phyloP scores from a whole-genome alignment of 2,797 vertebrate genomes.

The Hippopotamyrus pictus region DNA sequence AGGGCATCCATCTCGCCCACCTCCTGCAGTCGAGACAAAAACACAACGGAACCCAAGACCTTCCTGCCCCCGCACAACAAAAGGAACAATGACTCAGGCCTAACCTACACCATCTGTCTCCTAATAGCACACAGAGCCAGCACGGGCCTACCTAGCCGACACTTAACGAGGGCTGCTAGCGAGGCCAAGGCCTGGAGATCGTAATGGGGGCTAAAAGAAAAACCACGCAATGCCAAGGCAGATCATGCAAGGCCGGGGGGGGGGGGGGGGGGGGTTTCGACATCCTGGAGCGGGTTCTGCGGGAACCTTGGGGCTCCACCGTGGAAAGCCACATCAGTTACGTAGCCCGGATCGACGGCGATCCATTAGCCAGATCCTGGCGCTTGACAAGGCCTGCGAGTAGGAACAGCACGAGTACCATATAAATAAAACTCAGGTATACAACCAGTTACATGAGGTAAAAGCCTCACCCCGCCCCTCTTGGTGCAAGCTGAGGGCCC shows the following conservation, averaged over 20 bases:
- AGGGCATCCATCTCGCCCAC: conserved; percentile 17
- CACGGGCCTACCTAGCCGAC: neutral
- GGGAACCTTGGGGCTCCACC: neutral
- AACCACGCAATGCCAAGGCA: neutral
- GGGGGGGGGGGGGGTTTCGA: neutral
- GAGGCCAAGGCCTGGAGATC: neutral
- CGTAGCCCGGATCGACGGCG: neutral
- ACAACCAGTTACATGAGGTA: neutral
- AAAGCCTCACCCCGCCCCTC: neutral
- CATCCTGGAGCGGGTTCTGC: neutral
- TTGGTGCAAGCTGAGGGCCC: neutral
- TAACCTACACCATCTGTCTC: neutral
- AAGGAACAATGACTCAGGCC: conserved; percentile 20
- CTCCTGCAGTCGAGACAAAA: neutral
- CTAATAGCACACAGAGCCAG: neutral
- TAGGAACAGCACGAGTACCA: neutral
- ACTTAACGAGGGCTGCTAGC: neutral
- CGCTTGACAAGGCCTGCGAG: neutral
- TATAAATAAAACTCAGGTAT: neutral
- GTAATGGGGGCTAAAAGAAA: neutral
- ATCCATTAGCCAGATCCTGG: neutral
- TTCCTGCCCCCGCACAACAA: conserved; percentile 41
- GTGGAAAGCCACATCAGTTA: neutral
- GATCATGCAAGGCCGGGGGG: neutral
- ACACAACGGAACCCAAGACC: conserved; percentile 15